A percentile compares a stretch with the other conserved stretches of the same genome.
phyloP scores from a whole-genome alignment of 2,888 invertebrate genomes.

The Chironomus tentans region DNA sequence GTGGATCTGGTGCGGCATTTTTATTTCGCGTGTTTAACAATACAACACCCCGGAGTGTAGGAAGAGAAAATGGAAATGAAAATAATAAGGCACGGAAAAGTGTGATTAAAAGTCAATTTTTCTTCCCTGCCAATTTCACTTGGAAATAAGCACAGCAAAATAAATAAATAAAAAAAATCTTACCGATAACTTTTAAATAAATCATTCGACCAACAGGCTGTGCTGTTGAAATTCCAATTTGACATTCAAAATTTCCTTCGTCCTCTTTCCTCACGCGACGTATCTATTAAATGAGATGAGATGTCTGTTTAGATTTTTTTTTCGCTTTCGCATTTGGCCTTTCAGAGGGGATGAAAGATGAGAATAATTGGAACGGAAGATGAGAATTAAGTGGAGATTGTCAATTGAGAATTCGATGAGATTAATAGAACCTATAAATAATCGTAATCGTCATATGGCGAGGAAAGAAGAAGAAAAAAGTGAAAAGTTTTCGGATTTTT shows the following conservation, averaged over 20 bases:
- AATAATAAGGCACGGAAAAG: neutral
- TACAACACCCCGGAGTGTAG: neutral
- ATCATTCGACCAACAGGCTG: slow-evolving; percentile 8
- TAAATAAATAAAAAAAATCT: neutral
- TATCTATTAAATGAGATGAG: neutral
- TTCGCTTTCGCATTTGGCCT: too few relatives aligned
- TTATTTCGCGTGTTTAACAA: too few relatives aligned
- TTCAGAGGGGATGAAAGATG: too few relatives aligned
- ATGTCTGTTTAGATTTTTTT: too few relatives aligned
- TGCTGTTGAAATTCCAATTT: slow-evolving; percentile 1
- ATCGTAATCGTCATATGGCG: too few relatives aligned
- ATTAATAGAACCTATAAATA: too few relatives aligned
- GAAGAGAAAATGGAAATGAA: neutral
- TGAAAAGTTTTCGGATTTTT: neutral
- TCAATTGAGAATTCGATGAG: neutral
- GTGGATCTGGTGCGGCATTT: neutral
- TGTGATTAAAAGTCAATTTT: slow-evolving; percentile 3
- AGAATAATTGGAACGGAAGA: neutral
- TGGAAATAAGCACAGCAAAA: neutral
- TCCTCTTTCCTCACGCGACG: neutral
- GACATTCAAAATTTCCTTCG: slow-evolving; percentile 1
- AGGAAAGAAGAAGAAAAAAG: neutral
- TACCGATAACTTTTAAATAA: slow-evolving; percentile 20
- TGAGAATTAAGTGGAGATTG: neutral
- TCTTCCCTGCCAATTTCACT: neutral